Evolutionary conservation across 2,797 vertebrate genomes (phyloP).

Genomic region (Astyanax mexicanus): DNA sequence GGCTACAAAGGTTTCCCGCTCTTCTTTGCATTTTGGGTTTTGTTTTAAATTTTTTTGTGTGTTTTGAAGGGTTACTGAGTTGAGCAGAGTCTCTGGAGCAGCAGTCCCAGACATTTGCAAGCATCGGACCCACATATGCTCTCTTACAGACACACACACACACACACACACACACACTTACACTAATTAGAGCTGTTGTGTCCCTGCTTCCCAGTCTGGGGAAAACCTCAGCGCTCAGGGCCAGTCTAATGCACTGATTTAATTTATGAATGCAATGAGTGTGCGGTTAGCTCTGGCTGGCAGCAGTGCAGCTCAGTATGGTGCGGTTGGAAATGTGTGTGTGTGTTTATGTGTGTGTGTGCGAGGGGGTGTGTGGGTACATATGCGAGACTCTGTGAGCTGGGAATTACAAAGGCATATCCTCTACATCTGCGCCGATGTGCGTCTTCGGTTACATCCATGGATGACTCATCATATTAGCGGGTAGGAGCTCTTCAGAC

Average conservation of each 20-base stretch:
- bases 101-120: conserved; percentile 25
- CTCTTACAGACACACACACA: conserved; percentile 21
- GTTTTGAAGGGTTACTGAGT: not conserved
- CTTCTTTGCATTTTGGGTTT: not conserved
- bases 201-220: conserved; percentile 25
- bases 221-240: conserved; percentile 46
- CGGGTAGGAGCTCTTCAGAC: not conserved
- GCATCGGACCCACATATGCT: conserved; percentile 50
- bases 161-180: conserved; percentile 9
- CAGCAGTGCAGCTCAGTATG: conserved; percentile 27
- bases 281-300: conserved; percentile 43
- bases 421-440: conserved; percentile 2
- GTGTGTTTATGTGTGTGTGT: not conserved
- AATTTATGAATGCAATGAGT: conserved; percentile 53
- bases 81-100: not conserved
- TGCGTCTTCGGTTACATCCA: not conserved
- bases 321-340: conserved; percentile 27
- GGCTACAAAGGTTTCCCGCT: conserved; percentile 84
- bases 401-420: conserved; percentile 7
- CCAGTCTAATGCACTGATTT: conserved; percentile 48
- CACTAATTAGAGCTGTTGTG: conserved; percentile 20
- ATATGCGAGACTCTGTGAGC: not conserved
- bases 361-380: not conserved
- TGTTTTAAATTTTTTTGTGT: not conserved
- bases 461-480: not conserved